Percentiles rank a stretch among this genome's conserved stretches.
Evolutionary conservation across 2,797 vertebrate genomes (phyloP).

Genomic region (Malurus leucopterus): DNA sequence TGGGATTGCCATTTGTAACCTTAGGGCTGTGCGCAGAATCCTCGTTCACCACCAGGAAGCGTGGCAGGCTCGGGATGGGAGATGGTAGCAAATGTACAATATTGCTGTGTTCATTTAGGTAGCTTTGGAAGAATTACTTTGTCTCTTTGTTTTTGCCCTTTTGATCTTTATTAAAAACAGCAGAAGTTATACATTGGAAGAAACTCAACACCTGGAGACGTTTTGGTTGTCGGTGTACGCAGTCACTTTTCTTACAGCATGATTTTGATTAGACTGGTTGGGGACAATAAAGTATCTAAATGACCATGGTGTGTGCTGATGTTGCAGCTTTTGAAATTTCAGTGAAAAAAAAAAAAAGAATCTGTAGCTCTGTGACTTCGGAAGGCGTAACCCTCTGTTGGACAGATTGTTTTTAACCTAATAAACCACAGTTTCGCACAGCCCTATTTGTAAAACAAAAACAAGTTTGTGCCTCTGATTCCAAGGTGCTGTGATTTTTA

Average conservation of each 20-base stretch:
- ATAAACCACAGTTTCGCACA: conserved; percentile 64
- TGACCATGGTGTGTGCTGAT: conserved; percentile 24
- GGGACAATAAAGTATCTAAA: conserved; percentile 33
- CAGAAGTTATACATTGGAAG: not conserved
- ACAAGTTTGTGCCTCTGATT: conserved; percentile 68
- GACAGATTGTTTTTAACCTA: conserved; percentile 56
- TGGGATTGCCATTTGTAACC: conserved; percentile 34
- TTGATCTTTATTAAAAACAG: conserved; percentile 42
- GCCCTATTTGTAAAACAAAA: conserved; percentile 61
- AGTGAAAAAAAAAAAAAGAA: not conserved
- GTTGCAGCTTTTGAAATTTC: conserved; percentile 46
- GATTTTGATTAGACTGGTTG: conserved; percentile 44
- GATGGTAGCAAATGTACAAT: conserved; percentile 1
- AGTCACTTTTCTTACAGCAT: conserved; percentile 44
- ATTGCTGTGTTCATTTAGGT: conserved; percentile 41
- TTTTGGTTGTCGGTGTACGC: conserved; percentile 35
- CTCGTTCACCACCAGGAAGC: not conserved
- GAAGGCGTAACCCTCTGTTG: conserved; percentile 15
- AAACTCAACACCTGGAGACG: not conserved
- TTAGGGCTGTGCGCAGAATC: conserved; percentile 34
- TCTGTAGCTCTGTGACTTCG: conserved; percentile 44
- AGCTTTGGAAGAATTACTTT: conserved; percentile 4
- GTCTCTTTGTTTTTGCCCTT: conserved; percentile 35
- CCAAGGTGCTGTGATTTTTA: conserved; percentile 65
- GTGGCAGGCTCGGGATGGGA: not conserved